phyloP scores from a whole-genome alignment of 2,113 vertebrate genomes.

The Rousettus leschenaultii region DNA sequence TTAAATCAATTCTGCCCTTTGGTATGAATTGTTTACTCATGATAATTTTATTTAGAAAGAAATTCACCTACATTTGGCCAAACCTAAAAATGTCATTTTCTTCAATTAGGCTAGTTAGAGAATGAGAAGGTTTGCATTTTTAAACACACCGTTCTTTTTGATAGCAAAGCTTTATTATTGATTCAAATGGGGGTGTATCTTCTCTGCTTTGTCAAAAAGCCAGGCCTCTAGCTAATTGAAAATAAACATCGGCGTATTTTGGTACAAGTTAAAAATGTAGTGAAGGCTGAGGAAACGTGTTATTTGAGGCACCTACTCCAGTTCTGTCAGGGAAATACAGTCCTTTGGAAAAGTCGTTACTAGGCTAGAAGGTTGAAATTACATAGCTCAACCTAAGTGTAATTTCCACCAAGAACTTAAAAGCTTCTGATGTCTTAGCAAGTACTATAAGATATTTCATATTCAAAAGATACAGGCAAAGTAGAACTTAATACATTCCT shows the following conservation, averaged over 20 bases:
- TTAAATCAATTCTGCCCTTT: slow-evolving; percentile 2
- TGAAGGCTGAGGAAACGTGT: background rate
- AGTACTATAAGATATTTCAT: background rate
- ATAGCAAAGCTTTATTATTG: background rate
- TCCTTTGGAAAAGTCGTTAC: background rate
- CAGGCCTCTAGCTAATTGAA: background rate
- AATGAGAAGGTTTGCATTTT: background rate
- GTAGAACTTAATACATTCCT: background rate
- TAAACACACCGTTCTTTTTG: background rate
- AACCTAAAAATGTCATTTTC: background rate
- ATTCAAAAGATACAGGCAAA: background rate
- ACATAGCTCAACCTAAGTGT: background rate
- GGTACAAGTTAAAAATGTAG: background rate
- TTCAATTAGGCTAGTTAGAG: slow-evolving; percentile 27
- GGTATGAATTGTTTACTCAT: background rate
- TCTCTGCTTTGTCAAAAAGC: background rate
- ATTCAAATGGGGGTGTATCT: background rate
- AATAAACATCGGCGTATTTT: background rate
- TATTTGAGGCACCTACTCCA: background rate
- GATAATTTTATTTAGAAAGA: background rate
- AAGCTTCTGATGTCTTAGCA: background rate
- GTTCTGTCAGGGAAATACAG: background rate
- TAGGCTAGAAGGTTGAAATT: background rate
- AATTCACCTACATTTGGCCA: background rate
- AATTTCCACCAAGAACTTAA: background rate